A percentile compares a stretch with the other conserved stretches of the same genome.
phyloP scores from a whole-genome alignment of 2,888 invertebrate species.

The Blastobasis adustella region DNA sequence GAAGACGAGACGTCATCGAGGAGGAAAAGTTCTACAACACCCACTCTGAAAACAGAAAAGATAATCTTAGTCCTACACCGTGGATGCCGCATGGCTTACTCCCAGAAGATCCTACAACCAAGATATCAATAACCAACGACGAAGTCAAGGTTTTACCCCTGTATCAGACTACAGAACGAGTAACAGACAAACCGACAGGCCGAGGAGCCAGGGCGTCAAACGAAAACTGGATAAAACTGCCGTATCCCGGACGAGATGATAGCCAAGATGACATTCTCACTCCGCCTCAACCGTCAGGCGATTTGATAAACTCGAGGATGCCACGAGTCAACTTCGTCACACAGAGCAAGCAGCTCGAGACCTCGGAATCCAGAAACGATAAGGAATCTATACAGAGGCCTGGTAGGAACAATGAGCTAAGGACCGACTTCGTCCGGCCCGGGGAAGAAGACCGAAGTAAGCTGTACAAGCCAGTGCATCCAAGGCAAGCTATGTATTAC shows the following conservation, averaged over 20 bases:
- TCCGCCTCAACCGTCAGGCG: conserved; percentile 70
- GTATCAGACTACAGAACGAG: conserved; percentile 58
- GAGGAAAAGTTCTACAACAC: conserved; percentile 64
- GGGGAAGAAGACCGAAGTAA: conserved; percentile 47
- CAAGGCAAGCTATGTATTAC: conserved; percentile 64
- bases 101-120: conserved; percentile 57
- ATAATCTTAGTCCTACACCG: conserved; percentile 33
- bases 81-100: conserved; percentile 63
- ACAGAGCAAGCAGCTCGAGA: conserved; percentile 70
- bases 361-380: conserved; percentile 67
- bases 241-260: conserved; percentile 59
- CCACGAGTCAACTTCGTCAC: conserved; percentile 81
- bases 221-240: conserved; percentile 77
- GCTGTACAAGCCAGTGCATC: conserved; percentile 57
- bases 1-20: conserved; percentile 62
- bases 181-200: conserved; percentile 70
- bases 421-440: conserved; percentile 65
- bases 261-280: conserved; percentile 58
- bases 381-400: conserved; percentile 63
- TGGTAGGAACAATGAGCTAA: conserved; percentile 52
- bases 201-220: conserved; percentile 75
- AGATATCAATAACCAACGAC: conserved; percentile 49
- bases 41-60: conserved; percentile 39
- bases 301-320: conserved; percentile 73
- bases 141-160: conserved; percentile 43